Conservation (phyloP, 1,140 invertebrate genomes). For the Aricia agestis region DNA sequence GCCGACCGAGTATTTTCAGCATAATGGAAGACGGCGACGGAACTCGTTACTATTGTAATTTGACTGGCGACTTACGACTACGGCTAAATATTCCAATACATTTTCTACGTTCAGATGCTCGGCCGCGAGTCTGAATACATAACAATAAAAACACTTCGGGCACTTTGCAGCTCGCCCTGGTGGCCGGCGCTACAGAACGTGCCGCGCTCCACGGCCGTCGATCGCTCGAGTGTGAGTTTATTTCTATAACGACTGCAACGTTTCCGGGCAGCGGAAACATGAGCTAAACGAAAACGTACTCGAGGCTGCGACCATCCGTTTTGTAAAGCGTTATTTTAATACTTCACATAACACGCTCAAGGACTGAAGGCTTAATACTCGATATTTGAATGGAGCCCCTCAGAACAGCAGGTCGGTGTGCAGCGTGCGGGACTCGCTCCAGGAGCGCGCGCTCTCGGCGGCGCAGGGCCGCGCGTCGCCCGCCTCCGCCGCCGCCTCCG, state of each 20-base stretch:
- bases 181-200: background rate
- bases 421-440: constrained; percentile 51
- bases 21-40: constrained; percentile 11
- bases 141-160: constrained; percentile 3
- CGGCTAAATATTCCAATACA: background rate
- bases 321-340: too few species aligned
- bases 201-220: background rate
- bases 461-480: constrained; percentile 48
- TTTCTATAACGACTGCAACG: background rate
- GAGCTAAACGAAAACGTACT: background rate
- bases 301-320: background rate
- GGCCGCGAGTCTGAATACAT: background rate
- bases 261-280: background rate
- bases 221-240: background rate
- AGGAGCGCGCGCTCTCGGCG: constrained; percentile 47
- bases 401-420: constrained; percentile 58
- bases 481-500: constrained; percentile 26
- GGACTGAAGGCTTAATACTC: too few species aligned
- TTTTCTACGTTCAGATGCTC: constrained; percentile 13
- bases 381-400: background rate
- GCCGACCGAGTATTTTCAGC: background rate
- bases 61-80: constrained; percentile 8
- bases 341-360: too few species aligned
- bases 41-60: constrained; percentile 21
- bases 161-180: background rate